Percentiles rank a stretch among this genome's conserved stretches.
phyloP scores from a whole-genome alignment of 1,140 invertebrate genomes.

The Tetramorium alpestre region DNA sequence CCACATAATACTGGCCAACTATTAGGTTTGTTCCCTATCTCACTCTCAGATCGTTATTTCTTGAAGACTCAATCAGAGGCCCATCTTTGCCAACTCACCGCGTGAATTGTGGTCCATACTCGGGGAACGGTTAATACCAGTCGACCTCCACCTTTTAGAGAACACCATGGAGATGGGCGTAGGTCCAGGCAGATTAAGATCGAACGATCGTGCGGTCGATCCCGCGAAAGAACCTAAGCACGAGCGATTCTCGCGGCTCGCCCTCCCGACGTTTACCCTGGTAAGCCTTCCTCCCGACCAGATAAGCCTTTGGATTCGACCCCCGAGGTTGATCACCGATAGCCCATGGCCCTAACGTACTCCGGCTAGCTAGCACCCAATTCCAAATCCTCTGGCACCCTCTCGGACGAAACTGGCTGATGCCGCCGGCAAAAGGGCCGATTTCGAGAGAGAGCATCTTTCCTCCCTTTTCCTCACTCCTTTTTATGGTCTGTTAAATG shows the following conservation, averaged over 20 bases:
- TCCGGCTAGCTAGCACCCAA: constrained; percentile 69
- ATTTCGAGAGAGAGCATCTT: constrained; percentile 21
- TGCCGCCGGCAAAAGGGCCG: constrained; percentile 65
- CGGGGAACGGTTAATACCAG: constrained; percentile 32
- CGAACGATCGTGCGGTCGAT: constrained; percentile 66
- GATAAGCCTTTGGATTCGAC: constrained; percentile 74
- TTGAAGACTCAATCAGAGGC: constrained; percentile 12
- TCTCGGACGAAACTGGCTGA: constrained; percentile 61
- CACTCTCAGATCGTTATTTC: constrained; percentile 19
- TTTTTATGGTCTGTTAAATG: constrained; percentile 84
- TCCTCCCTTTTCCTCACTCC: constrained; percentile 52
- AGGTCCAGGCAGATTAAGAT: constrained; percentile 68
- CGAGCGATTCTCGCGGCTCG: constrained; percentile 31
- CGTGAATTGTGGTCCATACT: constrained; percentile 5
- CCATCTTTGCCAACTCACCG: background rate
- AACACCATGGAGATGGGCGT: constrained; percentile 34
- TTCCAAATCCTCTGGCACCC: constrained; percentile 72
- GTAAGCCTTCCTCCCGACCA: constrained; percentile 71
- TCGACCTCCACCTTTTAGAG: constrained; percentile 51
- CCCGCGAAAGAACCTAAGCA: constrained; percentile 59
- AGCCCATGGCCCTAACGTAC: constrained; percentile 74
- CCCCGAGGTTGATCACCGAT: constrained; percentile 74
- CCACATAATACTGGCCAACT: background rate
- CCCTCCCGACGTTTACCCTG: constrained; percentile 48
- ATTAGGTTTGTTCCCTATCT: constrained; percentile 12